phyloP scores from a whole-genome alignment of 2,113 vertebrate genomes.

The Leuciscus idus region DNA sequence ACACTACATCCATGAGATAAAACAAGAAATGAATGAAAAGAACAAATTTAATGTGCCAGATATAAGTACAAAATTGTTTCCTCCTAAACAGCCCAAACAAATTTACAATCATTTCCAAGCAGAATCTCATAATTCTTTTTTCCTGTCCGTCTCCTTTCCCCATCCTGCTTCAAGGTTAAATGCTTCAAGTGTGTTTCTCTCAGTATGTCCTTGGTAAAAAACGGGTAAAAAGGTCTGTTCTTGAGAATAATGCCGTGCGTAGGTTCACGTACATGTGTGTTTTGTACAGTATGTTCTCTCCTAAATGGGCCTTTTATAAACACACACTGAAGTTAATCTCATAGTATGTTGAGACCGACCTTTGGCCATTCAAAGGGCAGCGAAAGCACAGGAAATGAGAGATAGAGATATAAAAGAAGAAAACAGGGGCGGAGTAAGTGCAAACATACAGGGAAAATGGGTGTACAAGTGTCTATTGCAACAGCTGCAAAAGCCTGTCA shows the following conservation, averaged over 20 bases:
- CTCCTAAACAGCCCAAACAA: background rate
- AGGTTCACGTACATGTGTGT: slow-evolving; percentile 15
- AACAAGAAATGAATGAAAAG: background rate
- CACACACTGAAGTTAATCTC: slow-evolving; percentile 36
- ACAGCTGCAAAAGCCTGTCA: slow-evolving; percentile 33
- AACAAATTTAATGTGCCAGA: background rate
- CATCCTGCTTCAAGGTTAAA: slow-evolving; percentile 30
- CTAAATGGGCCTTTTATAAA: slow-evolving; percentile 53
- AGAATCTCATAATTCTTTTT: background rate
- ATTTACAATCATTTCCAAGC: background rate
- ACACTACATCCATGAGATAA: background rate
- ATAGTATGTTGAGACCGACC: slow-evolving; percentile 39
- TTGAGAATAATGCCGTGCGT: background rate
- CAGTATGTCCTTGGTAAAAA: background rate
- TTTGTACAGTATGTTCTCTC: slow-evolving; percentile 37
- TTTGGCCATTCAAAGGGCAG: slow-evolving; percentile 48
- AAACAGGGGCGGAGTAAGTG: background rate
- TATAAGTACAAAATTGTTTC: background rate
- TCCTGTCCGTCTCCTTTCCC: background rate
- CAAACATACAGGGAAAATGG: slow-evolving; percentile 45
- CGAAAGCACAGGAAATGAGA: slow-evolving; percentile 42
- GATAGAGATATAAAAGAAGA: slow-evolving; percentile 17
- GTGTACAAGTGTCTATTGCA: slow-evolving; percentile 21
- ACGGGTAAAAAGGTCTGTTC: background rate
- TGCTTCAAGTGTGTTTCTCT: slow-evolving; percentile 18